Percentiles rank a stretch among this genome's conserved stretches.
These are phyloP conservation scores for Saguinus imperator DNA, from an alignment of 2,113 vertebrate genomes.

Conservation along the genomic window DNA sequence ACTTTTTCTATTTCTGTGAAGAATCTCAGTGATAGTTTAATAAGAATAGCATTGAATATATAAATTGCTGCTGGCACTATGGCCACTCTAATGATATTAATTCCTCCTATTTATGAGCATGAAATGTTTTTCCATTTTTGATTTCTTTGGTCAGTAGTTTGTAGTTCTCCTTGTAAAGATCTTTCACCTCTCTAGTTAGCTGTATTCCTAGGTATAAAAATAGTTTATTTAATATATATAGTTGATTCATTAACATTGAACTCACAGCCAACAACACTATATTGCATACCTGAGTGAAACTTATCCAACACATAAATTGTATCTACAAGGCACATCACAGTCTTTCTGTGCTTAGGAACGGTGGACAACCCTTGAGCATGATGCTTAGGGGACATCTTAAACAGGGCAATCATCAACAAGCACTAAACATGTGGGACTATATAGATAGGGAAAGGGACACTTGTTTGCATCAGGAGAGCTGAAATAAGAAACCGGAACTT, in stretches of 20 bases:
- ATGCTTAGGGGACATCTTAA: not conserved
- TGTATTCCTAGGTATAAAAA: no score
- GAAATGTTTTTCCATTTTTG: no score
- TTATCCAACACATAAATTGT: not conserved
- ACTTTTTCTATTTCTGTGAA: no score
- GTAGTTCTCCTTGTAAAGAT: no score
- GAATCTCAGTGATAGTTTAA: no score
- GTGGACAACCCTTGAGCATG: not conserved
- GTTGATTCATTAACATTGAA: not conserved
- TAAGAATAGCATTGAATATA: no score
- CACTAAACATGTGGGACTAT: not conserved
- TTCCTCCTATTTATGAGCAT: no score
- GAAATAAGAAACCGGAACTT: not conserved
- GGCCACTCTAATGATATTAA: no score
- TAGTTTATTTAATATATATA: not conserved
- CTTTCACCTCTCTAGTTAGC: no score
- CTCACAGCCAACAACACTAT: not conserved
- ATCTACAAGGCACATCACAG: not conserved
- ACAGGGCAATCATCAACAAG: not conserved
- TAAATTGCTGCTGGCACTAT: no score
- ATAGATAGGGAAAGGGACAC: not conserved
- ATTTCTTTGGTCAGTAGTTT: no score
- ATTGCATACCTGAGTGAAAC: not conserved
- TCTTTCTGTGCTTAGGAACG: not conserved
- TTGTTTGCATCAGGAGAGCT: not conserved